phyloP scores from a whole-genome alignment of 1,140 invertebrate species.

The Psix sp. region DNA sequence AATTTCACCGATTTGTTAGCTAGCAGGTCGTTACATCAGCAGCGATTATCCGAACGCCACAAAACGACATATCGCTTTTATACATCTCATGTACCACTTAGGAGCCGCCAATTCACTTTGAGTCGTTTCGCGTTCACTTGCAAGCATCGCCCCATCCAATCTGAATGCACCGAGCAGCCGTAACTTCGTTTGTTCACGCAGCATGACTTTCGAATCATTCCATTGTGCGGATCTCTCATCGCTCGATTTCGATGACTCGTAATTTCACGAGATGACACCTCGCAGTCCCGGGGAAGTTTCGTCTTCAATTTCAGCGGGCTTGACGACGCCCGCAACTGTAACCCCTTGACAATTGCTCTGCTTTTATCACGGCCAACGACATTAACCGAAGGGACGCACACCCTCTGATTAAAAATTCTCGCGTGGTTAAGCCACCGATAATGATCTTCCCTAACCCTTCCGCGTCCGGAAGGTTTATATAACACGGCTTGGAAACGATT shows the following conservation, averaged over 20 bases:
- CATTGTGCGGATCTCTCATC: constrained; percentile 12
- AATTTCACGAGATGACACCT: constrained; percentile 1
- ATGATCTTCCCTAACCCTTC: constrained; percentile 76
- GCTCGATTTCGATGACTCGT: constrained; percentile 47
- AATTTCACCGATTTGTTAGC: constrained; percentile 32
- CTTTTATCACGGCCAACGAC: constrained; percentile 59
- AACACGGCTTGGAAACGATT: constrained; percentile 57
- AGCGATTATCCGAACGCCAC: neutral
- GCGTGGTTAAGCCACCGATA: constrained; percentile 78
- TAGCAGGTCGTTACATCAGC: constrained; percentile 7
- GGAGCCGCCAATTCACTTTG: constrained; percentile 35
- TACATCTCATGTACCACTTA: constrained; percentile 20
- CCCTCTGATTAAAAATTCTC: constrained; percentile 79
- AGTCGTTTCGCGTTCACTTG: constrained; percentile 17
- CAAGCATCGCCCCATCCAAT: constrained; percentile 8
- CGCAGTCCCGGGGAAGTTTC: constrained; percentile 65
- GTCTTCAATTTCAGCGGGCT: constrained; percentile 60
- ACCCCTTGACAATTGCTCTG: constrained; percentile 56
- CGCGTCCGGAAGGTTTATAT: constrained; percentile 70
- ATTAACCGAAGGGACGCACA: constrained; percentile 75
- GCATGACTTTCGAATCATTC: constrained; percentile 20
- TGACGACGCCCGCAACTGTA: constrained; percentile 47
- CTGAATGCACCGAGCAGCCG: constrained; percentile 19
- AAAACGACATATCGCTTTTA: constrained; percentile 9
- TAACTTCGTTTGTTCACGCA: constrained; percentile 14